These are phyloP conservation scores for Drosophila seclusa DNA, from an alignment of 2,888 invertebrate genomes.

Conservation along the genomic window DNA sequence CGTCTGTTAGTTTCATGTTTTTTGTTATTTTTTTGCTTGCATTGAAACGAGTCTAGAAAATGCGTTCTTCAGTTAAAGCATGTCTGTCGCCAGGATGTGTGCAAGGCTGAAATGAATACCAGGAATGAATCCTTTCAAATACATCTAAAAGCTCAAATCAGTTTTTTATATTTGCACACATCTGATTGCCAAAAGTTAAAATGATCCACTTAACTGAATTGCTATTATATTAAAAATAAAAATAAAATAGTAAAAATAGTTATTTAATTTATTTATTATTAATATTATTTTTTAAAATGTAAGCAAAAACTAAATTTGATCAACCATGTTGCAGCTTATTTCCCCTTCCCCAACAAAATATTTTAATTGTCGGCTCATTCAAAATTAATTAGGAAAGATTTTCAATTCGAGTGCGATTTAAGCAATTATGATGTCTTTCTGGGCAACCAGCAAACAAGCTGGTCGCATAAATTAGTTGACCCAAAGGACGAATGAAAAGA, in stretches of 20 bases:
- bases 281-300: not conserved
- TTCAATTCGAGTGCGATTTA: constrained; percentile 21
- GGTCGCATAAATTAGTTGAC: constrained; percentile 65
- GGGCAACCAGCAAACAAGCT: constrained; percentile 37
- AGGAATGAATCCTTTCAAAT: not conserved
- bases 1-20: constrained; percentile 69
- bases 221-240: not conserved
- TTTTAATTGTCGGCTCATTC: constrained; percentile 28
- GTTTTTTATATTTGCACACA: not conserved
- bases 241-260: not conserved
- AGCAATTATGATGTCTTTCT: constrained; percentile 43
- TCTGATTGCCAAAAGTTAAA: not conserved
- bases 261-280: not conserved
- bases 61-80: constrained; percentile 17
- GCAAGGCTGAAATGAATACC: not conserved
- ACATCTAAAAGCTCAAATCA: not conserved
- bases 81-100: not conserved
- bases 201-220: not conserved
- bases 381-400: constrained; percentile 30
- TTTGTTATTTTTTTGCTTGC: constrained; percentile 17
- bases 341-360: not conserved
- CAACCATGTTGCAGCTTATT: not conserved
- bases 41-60: constrained; percentile 19
- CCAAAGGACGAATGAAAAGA: constrained; percentile 44
- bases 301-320: not conserved